phyloP scores from a whole-genome alignment of 2,113 vertebrate species.

The Formicarius rufipectus region DNA sequence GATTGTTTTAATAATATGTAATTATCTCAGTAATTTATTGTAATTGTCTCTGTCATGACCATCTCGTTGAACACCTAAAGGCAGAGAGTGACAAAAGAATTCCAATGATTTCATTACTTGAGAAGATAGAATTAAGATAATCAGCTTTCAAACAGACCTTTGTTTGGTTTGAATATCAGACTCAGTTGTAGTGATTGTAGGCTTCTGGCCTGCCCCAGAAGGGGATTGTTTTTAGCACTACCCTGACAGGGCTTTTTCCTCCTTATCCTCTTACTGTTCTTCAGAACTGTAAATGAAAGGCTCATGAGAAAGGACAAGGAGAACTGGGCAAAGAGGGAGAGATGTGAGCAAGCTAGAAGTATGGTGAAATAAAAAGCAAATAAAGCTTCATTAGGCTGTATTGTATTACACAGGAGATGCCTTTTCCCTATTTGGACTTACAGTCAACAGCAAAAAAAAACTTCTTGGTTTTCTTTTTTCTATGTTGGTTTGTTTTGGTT shows the following conservation, averaged over 20 bases:
- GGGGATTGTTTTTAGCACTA: not conserved
- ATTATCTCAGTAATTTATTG: conserved; percentile 11
- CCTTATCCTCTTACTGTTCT: not conserved
- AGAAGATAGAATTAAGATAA: conserved; percentile 18
- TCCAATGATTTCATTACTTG: not conserved
- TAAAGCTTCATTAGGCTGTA: not conserved
- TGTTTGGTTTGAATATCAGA: not conserved
- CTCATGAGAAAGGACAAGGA: not conserved
- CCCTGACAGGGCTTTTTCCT: not conserved
- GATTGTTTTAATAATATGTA: conserved; percentile 2
- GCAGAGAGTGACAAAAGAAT: not conserved
- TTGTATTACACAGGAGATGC: not conserved
- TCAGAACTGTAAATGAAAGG: not conserved
- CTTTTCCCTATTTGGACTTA: not conserved
- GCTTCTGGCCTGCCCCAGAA: not conserved
- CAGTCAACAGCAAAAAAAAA: not conserved
- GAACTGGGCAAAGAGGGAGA: not conserved
- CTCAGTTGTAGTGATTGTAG: not conserved
- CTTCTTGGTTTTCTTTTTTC: not conserved
- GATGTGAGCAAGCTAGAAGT: not conserved
- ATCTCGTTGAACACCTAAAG: not conserved
- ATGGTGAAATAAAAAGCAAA: not conserved
- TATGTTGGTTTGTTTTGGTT: not conserved
- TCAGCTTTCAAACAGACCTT: not conserved
- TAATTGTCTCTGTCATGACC: conserved; percentile 30